Evolutionary conservation across 2,113 vertebrate species (phyloP), one percentile per base, ranked within the genome.

Genomic region (Reinhardtius hippoglossoides): DNA sequence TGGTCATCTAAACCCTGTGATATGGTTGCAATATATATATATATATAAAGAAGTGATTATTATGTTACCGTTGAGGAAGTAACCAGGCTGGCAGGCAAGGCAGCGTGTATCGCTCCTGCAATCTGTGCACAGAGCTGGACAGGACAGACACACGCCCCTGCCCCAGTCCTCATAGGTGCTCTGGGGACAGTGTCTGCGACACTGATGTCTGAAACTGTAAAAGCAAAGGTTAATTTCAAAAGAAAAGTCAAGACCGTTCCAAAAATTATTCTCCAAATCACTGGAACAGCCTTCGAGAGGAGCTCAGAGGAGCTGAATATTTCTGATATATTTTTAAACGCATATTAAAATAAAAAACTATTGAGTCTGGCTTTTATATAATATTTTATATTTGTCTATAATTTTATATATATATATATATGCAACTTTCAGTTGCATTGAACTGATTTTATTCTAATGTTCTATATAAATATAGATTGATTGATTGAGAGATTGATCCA

Each of bases 111-210:
- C 80, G 72, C 90, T 93, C 66, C 90, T 89, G 87, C 95, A 95
- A 57, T 95, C 95, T 37, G 90, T 81, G 83, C 95, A 95, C 4
- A 87, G 91, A 6, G 89, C 72, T 1, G 87, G 84, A 68, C 95
- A 95, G 76, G 87, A 55, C 48, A 94, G 74, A 72, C 95, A 95
- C 72, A 91, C 57, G 21, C 89, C 87, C 58, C 91, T 74, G 37
- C 77, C 83, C 26, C 48, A 64, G 71, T 95, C 94, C 68, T 93
- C 89, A 6, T 91, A 95, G 44, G 89, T 94, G 87, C 89, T 92
- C 85, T 88, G 92, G 5, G 95, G 95, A 59, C 95, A 95, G 74
- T 94, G 91, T 42, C 87, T 89, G 27, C 93, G 94, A 87, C 95
- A 95, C 88, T 93, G 94, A 73, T 94, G 92, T 79, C 87, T 92